Evolutionary conservation across 2,797 vertebrate genomes (phyloP).

Genomic region (Argya squamiceps): DNA sequence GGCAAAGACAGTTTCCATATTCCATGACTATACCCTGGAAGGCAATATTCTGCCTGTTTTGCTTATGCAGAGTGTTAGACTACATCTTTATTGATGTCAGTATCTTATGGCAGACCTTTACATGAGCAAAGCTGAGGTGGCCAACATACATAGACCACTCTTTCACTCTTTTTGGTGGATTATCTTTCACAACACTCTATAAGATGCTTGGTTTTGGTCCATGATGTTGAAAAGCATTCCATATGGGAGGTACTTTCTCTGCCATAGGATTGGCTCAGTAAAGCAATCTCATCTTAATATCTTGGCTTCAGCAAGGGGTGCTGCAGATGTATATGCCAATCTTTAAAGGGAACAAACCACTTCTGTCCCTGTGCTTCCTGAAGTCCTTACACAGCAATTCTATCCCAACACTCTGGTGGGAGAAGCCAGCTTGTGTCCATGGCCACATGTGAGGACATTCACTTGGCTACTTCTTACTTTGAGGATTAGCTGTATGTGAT

Average conservation of each 20-base stretch:
- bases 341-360: not conserved
- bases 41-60: not conserved
- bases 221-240: not conserved
- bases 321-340: not conserved
- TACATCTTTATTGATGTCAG: not conserved
- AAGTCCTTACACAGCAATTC: not conserved
- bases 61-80: not conserved
- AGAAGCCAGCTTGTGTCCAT: not conserved
- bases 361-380: not conserved
- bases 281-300: not conserved
- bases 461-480: not conserved
- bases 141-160: not conserved
- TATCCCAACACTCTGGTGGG: fast-evolving
- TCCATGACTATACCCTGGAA: not conserved
- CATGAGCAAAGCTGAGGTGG: not conserved
- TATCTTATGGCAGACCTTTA: not conserved
- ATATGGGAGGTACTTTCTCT: not conserved
- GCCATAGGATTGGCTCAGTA: not conserved
- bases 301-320: not conserved
- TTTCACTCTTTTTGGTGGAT: not conserved
- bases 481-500: not conserved
- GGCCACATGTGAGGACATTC: fast-evolving
- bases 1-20: not conserved
- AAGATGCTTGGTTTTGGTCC: not conserved
- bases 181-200: not conserved